These are phyloP conservation scores for Hapalemur alaotrensis DNA, from an alignment of 2,797 vertebrate genomes.

Conservation along the genomic window DNA sequence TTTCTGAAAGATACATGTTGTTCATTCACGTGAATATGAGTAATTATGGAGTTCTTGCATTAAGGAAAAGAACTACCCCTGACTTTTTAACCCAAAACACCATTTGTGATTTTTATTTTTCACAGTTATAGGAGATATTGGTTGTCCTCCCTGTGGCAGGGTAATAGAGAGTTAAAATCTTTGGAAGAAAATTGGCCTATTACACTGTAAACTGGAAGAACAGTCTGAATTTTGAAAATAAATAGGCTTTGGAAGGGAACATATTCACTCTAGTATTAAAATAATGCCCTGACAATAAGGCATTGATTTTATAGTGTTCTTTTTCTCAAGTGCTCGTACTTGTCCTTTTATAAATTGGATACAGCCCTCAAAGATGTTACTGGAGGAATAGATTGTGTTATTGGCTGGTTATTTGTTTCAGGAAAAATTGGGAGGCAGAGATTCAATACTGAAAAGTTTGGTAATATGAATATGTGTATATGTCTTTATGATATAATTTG, in stretches of 20 bases:
- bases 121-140: not conserved
- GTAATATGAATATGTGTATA: not conserved
- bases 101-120: not conserved
- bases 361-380: not conserved
- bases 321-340: not conserved
- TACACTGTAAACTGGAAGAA: not conserved
- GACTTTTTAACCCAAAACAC: not conserved
- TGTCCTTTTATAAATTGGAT: not conserved
- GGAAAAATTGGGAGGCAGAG: not conserved
- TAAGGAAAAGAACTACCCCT: too few species aligned
- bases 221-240: not conserved
- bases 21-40: not conserved
- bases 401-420: not conserved
- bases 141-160: not conserved
- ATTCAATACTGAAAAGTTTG: not conserved
- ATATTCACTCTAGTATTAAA: not conserved
- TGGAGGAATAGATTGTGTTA: not conserved
- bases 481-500: not conserved
- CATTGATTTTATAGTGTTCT: not conserved
- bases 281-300: not conserved
- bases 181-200: not conserved
- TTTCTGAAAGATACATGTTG: not conserved
- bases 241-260: not conserved
- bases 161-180: not conserved
- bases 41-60: not conserved